Percentiles rank a stretch among this genome's conserved stretches.
These are phyloP conservation scores for Slavum lentiscoides DNA, from an alignment of 2,888 invertebrate species.

Conservation along the genomic window DNA sequence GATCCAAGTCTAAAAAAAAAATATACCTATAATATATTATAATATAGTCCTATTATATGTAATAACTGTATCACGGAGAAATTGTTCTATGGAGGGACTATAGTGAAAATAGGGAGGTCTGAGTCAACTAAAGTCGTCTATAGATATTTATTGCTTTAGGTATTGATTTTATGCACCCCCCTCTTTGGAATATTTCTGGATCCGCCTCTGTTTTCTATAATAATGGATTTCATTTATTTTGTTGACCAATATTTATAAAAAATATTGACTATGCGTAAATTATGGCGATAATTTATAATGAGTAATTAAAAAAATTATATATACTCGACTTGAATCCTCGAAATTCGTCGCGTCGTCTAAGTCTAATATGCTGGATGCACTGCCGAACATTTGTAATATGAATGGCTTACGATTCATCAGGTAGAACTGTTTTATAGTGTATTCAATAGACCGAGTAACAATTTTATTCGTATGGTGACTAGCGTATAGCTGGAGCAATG, in stretches of 20 bases:
- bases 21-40: too few relatives aligned
- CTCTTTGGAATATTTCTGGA: too few relatives aligned
- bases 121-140: too few relatives aligned
- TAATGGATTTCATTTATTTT: background rate
- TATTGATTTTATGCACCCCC: too few relatives aligned
- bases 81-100: too few relatives aligned
- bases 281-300: background rate
- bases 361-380: conserved; percentile 93
- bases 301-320: background rate
- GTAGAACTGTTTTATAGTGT: conserved; percentile 98
- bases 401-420: conserved; percentile 97
- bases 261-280: background rate
- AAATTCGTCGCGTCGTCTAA: conserved; percentile 82
- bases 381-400: conserved; percentile 98
- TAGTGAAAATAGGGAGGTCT: too few relatives aligned
- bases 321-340: conserved; percentile 71
- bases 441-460: conserved; percentile 93
- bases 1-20: too few relatives aligned
- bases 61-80: too few relatives aligned
- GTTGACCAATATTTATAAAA: background rate
- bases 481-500: conserved; percentile 92
- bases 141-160: too few relatives aligned
- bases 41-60: too few relatives aligned
- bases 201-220: background rate
- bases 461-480: conserved; percentile 96